A percentile compares a stretch with the other conserved stretches of the same genome.
Conservation (phyloP, 2,888 invertebrate species). For the Crossocerus cetratus region DNA sequence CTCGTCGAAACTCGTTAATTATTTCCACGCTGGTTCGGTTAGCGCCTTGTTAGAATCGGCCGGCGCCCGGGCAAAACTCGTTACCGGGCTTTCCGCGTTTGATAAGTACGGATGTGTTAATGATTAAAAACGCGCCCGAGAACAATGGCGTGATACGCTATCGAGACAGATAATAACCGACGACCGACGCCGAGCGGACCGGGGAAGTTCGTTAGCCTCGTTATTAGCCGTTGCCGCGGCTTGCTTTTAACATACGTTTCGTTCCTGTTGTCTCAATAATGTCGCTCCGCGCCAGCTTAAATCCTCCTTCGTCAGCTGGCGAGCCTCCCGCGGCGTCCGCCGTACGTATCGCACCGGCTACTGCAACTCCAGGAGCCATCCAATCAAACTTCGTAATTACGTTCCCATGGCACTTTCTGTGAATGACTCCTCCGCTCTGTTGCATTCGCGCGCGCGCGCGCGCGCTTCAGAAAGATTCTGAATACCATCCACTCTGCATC, state of each 20-base stretch:
- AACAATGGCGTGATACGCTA: slow-evolving; percentile 15
- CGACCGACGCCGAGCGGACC: neutral
- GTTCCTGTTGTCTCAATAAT: slow-evolving; percentile 15
- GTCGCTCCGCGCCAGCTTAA: slow-evolving; percentile 21
- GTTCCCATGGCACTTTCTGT: slow-evolving; percentile 55
- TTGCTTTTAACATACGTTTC: slow-evolving; percentile 35
- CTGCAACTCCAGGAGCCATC: slow-evolving; percentile 49
- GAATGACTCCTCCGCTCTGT: slow-evolving; percentile 11
- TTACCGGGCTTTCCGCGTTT: slow-evolving; percentile 51
- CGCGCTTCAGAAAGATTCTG: slow-evolving; percentile 2
- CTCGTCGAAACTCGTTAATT: slow-evolving; percentile 61
- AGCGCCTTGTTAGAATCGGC: slow-evolving; percentile 50
- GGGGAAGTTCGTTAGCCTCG: slow-evolving; percentile 48
- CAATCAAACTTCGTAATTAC: slow-evolving; percentile 68
- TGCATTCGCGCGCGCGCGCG: neutral
- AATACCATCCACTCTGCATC: neutral
- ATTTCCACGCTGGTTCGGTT: slow-evolving; percentile 49
- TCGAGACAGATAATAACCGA: slow-evolving; percentile 42
- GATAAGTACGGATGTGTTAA: slow-evolving; percentile 48
- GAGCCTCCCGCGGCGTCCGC: slow-evolving; percentile 3
- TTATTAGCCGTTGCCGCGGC: slow-evolving; percentile 30
- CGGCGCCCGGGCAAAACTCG: slow-evolving; percentile 43
- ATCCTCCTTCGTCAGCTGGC: too few species aligned
- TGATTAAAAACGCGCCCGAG: slow-evolving; percentile 44
- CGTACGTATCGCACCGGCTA: slow-evolving; percentile 12